Conservation (phyloP, 2,797 vertebrate species). For the Falco columbarius region DNA sequence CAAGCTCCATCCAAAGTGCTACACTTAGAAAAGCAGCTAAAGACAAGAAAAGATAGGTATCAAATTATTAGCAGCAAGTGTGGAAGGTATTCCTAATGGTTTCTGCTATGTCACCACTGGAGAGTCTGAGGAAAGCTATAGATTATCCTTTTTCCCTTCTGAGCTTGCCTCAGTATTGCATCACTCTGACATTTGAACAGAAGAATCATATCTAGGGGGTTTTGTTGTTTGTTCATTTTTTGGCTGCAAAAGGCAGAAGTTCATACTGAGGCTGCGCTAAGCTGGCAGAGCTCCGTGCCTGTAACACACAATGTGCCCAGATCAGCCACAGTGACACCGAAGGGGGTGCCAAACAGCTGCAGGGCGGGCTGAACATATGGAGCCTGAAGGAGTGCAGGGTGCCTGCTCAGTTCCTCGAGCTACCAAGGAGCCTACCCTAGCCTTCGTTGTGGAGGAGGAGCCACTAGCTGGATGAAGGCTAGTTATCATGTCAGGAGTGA, state of each 20-base stretch:
- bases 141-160: neutral
- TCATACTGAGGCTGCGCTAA: neutral
- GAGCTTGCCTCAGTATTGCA: neutral
- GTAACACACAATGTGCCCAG: neutral
- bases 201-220: accelerated
- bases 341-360: neutral
- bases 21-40: neutral
- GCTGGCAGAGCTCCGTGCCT: accelerated
- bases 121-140: neutral
- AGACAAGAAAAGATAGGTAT: neutral
- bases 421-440: neutral
- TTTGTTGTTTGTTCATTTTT: accelerated
- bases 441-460: conserved; percentile 39
- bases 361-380: conserved; percentile 17
- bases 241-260: neutral
- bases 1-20: neutral
- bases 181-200: neutral
- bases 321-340: accelerated
- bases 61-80: neutral
- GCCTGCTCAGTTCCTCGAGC: neutral
- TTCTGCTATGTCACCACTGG: too few species aligned
- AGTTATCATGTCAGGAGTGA: conserved; percentile 43
- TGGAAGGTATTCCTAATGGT: neutral
- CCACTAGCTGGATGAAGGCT: conserved; percentile 61
- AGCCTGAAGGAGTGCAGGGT: neutral